Evolutionary conservation across 2,888 invertebrate genomes (phyloP).

Genomic region (Gortyna flavago): DNA sequence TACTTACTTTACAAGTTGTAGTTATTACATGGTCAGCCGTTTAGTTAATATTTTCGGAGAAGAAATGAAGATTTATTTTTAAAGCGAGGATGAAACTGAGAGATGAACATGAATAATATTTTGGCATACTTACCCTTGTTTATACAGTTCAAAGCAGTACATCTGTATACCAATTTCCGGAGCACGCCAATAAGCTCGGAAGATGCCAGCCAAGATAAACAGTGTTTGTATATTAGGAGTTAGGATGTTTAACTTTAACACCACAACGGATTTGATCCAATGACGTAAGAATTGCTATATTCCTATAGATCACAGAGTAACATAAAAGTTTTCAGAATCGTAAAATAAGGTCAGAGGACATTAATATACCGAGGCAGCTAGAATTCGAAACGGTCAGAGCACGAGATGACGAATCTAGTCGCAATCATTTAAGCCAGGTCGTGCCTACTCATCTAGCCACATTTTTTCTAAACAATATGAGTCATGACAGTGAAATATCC

Average conservation of each 20-base stretch:
- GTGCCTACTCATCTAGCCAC: conserved; percentile 24
- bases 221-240: conserved; percentile 25
- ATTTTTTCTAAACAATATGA: conserved; percentile 33
- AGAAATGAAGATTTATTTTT: conserved; percentile 14
- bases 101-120: background rate
- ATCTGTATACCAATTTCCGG: conserved; percentile 34
- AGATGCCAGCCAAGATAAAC: conserved; percentile 42
- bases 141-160: conserved; percentile 20
- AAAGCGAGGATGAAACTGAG: conserved; percentile 3
- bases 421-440: background rate
- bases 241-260: conserved; percentile 25
- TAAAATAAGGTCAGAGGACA: conserved; percentile 38
- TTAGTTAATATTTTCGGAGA: background rate
- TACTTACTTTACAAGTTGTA: conserved; percentile 16
- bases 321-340: conserved; percentile 4
- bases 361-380: conserved; percentile 11
- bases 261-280: background rate
- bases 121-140: conserved; percentile 12
- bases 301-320: background rate
- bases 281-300: conserved; percentile 24
- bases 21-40: conserved; percentile 12
- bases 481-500: conserved; percentile 32
- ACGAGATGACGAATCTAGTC: conserved; percentile 31
- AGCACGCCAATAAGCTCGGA: conserved; percentile 21
- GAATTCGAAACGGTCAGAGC: conserved; percentile 2